phyloP scores from a whole-genome alignment of 2,888 invertebrate genomes.

The Dicycla oo region DNA sequence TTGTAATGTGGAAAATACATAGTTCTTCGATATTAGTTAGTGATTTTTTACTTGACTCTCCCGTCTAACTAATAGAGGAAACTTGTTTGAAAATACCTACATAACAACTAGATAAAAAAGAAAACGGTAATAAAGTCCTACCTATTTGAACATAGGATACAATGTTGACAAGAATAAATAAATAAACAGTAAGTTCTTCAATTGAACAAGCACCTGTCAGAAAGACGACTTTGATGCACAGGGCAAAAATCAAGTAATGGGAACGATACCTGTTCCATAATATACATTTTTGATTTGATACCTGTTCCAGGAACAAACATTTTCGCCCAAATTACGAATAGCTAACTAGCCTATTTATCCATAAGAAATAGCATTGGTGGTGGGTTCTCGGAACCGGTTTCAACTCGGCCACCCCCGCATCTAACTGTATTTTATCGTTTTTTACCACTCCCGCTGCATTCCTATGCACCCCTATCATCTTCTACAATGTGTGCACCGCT shows the following conservation, averaged over 20 bases:
- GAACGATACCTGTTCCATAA: background rate
- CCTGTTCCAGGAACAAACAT: background rate
- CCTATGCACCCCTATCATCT: slow-evolving; percentile 84
- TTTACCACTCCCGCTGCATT: slow-evolving; percentile 83
- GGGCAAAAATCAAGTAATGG: background rate
- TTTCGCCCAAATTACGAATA: slow-evolving; percentile 19
- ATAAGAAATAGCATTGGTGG: slow-evolving; percentile 77
- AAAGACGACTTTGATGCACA: background rate
- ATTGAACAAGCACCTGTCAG: too few species aligned
- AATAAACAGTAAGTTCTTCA: background rate
- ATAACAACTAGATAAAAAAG: background rate
- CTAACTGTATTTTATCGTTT: slow-evolving; percentile 88
- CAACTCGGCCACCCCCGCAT: slow-evolving; percentile 75
- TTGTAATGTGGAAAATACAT: background rate
- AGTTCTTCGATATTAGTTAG: background rate
- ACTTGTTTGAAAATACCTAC: background rate
- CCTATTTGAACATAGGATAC: background rate
- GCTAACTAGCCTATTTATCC: slow-evolving; percentile 26
- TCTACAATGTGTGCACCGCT: slow-evolving; percentile 67
- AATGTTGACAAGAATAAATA: background rate
- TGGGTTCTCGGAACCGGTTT: slow-evolving; percentile 76
- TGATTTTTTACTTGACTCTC: background rate
- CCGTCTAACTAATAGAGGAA: background rate
- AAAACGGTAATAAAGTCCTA: background rate
- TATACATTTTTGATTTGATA: background rate